These are phyloP conservation scores for Osedax fenrisi DNA, from an alignment of 2,888 invertebrate genomes.

Conservation along the genomic window DNA sequence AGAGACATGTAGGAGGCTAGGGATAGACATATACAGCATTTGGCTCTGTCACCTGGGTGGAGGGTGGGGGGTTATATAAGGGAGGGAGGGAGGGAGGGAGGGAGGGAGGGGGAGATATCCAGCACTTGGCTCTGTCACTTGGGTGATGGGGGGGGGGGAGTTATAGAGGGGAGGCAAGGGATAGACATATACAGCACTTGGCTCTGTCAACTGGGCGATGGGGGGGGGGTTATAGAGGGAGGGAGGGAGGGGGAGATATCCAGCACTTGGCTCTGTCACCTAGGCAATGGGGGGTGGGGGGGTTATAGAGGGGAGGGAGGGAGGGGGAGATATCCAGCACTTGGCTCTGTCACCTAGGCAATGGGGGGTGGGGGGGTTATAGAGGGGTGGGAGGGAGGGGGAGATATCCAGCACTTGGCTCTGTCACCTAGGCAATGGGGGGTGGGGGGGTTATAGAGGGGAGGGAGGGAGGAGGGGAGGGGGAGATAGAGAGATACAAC, in stretches of 20 bases:
- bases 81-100: slow-evolving; percentile 68
- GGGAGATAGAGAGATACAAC: slow-evolving; percentile 67
- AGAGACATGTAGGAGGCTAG: slow-evolving; percentile 67
- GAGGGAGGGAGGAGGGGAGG: slow-evolving; percentile 61
- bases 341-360: slow-evolving; percentile 56
- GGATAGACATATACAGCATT: slow-evolving; percentile 62
- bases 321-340: too few species aligned
- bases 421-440: slow-evolving; percentile 54
- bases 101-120: slow-evolving; percentile 64
- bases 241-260: too few species aligned
- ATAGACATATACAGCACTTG: slow-evolving; percentile 61
- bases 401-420: slow-evolving; percentile 58
- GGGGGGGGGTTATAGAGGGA: too few species aligned
- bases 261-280: slow-evolving; percentile 57
- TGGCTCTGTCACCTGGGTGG: slow-evolving; percentile 55
- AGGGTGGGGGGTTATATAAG: too few species aligned
- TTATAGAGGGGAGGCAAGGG: slow-evolving; percentile 66
- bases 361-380: too few species aligned
- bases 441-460: too few species aligned
- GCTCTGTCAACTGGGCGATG: slow-evolving; percentile 56
- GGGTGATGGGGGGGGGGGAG: too few species aligned
- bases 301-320: too few species aligned
- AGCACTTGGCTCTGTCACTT: slow-evolving; percentile 57
- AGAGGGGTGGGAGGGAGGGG: slow-evolving; percentile 68
- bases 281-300: too few species aligned